A percentile compares a stretch with the other conserved stretches of the same genome.
phyloP scores from a whole-genome alignment of 2,888 invertebrate genomes.

The Coremacera marginata region DNA sequence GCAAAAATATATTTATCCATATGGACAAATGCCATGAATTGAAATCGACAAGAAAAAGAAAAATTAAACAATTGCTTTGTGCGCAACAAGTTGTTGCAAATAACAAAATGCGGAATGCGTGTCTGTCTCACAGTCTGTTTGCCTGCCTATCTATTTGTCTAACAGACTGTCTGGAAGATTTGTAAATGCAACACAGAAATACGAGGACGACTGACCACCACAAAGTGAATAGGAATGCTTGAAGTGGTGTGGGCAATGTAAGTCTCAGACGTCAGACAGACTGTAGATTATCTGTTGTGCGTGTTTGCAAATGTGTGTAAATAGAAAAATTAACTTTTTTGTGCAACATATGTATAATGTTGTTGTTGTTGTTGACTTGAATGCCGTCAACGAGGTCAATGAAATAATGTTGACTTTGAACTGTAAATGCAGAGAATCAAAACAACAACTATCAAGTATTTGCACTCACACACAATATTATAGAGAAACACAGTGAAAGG shows the following conservation, averaged over 20 bases:
- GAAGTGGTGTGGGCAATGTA: not conserved
- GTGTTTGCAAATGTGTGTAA: not conserved
- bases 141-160: not conserved
- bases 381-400: slow-evolving; percentile 49
- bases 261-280: not conserved
- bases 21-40: not conserved
- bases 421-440: slow-evolving; percentile 33
- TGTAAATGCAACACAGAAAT: not conserved
- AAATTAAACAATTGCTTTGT: slow-evolving; percentile 9
- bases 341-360: not conserved
- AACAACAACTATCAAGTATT: not conserved
- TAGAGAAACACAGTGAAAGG: not conserved
- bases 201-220: not conserved
- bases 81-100: slow-evolving; percentile 17
- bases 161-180: not conserved
- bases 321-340: not conserved
- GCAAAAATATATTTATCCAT: not conserved
- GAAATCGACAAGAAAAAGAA: not conserved
- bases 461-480: not conserved
- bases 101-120: not conserved
- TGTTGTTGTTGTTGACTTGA: slow-evolving; percentile 4
- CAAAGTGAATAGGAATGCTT: not conserved
- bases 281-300: not conserved
- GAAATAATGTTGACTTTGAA: slow-evolving; percentile 52
- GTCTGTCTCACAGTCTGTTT: not conserved